Conservation (phyloP, 2,888 invertebrate genomes). For the Sabatieria punctata region DNA sequence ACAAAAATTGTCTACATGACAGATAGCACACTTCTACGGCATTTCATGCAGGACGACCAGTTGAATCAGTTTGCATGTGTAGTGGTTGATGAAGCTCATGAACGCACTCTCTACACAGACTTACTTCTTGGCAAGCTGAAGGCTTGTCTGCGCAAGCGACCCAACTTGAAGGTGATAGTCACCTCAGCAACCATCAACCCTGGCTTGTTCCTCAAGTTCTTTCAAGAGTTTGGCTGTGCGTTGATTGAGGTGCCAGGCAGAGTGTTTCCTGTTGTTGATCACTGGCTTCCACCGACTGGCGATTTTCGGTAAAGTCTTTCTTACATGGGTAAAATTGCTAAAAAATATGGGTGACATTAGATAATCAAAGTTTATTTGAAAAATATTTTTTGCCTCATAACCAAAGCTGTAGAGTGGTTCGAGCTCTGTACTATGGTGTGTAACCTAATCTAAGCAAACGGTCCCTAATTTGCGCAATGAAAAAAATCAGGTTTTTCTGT, state of each 20-base stretch:
- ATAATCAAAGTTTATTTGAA: too few relatives aligned
- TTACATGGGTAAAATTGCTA: background rate
- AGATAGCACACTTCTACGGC: conserved; percentile 4
- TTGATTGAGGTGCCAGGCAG: conserved; percentile 29
- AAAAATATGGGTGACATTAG: background rate
- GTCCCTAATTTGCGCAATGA: too few relatives aligned
- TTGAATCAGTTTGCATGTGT: conserved; percentile 18
- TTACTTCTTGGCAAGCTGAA: conserved; percentile 33
- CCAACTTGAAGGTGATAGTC: conserved; percentile 29
- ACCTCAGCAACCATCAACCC: conserved; percentile 35
- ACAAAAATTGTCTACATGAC: background rate
- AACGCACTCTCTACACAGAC: conserved; percentile 31
- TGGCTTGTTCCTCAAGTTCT: conserved; percentile 28
- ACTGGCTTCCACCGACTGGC: too few relatives aligned
- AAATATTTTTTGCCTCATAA: too few relatives aligned
- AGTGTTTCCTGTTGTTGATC: conserved; percentile 31
- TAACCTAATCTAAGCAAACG: too few relatives aligned
- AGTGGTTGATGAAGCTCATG: conserved; percentile 32
- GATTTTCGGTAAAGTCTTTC: too few relatives aligned
- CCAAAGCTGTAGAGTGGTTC: too few relatives aligned
- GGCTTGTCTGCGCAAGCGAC: conserved; percentile 14
- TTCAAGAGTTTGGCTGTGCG: conserved; percentile 20
- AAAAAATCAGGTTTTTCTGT: too few relatives aligned
- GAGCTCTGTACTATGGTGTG: too few relatives aligned
- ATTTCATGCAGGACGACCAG: conserved; percentile 19